Evolutionary conservation across 2,797 vertebrate genomes (phyloP), one percentile per base, ranked within the genome.

Genomic region (Hippocampus kuda): DNA sequence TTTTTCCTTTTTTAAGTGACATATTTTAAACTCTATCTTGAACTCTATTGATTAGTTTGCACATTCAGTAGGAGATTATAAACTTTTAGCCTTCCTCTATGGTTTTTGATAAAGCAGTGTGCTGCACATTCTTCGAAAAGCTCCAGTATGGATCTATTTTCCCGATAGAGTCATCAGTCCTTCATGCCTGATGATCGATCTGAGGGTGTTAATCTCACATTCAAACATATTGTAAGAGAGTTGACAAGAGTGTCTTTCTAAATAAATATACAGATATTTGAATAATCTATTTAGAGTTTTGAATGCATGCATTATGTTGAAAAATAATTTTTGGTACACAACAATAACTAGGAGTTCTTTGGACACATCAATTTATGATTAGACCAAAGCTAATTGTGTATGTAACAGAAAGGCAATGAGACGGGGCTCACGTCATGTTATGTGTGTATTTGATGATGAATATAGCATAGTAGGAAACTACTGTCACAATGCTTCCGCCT

Each of bases 391-490:
- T 74, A 73, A 70, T 81, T 77, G 70, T 73, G 44, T 81, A 74
- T 79, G 70, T 82, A 79, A 81, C 78, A 70, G 72, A 79, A 78
- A 79, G 79, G 76, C 79, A 70, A 79, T 51, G 67, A 78, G 82
- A 53, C 34, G 70, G 77, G 67, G 71, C 73, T 67, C 41, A 38
- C 80, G 75, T 83, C 73, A 68, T 64, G 70, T 74, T 82, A 77
- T 82, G 81, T 81, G 83, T 49, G 41, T 59, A 46, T 84, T 86
- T 87, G 79, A 81, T 83, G 84, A 86, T 86, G 82, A 86, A 87
- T 84, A 80, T 80, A 78, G 81, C 80, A 76, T 34, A 70, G 72
- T 78, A 79, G 73, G 76, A 79, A 78, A 83, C 79, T 79, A 70
- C 76, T 77, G 79, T 79, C 81, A 82, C 84, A 73, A 69, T 30